Conservation (phyloP, 2,797 vertebrate genomes). For the Clamator glandarius region DNA sequence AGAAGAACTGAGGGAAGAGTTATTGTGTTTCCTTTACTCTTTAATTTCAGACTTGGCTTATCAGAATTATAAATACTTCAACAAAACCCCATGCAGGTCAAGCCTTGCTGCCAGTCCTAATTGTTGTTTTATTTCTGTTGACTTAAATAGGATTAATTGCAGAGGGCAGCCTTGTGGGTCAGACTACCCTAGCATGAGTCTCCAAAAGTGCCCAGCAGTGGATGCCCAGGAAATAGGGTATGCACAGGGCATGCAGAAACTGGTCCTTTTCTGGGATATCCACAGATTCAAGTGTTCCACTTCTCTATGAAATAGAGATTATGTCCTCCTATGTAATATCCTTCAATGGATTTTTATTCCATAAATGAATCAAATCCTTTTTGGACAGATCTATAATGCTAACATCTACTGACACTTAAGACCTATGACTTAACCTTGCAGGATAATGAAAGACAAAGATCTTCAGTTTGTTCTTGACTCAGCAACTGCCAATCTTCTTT, state of each 20-base stretch:
- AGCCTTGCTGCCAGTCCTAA: not conserved
- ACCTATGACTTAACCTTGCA: not conserved
- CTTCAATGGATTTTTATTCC: not conserved
- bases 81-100: conserved; percentile 1
- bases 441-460: not conserved
- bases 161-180: not conserved
- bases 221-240: not conserved
- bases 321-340: not conserved
- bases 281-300: not conserved
- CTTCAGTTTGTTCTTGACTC: not conserved
- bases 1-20: conserved; percentile 57
- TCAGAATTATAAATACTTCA: conserved; percentile 60
- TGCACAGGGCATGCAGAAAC: not conserved
- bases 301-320: not conserved
- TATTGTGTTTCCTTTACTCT: conserved; percentile 38
- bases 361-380: not conserved
- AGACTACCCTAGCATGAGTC: not conserved
- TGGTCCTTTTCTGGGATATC: not conserved
- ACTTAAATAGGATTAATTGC: conserved; percentile 22
- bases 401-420: not conserved
- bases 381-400: not conserved
- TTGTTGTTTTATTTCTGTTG: conserved; percentile 18
- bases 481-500: not conserved
- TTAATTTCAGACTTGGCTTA: conserved; percentile 52
- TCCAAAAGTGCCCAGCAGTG: not conserved